Base-by-base conservation (phyloP, 2,113 vertebrate species). In the Myanophis thanlyinensis region DNA sequence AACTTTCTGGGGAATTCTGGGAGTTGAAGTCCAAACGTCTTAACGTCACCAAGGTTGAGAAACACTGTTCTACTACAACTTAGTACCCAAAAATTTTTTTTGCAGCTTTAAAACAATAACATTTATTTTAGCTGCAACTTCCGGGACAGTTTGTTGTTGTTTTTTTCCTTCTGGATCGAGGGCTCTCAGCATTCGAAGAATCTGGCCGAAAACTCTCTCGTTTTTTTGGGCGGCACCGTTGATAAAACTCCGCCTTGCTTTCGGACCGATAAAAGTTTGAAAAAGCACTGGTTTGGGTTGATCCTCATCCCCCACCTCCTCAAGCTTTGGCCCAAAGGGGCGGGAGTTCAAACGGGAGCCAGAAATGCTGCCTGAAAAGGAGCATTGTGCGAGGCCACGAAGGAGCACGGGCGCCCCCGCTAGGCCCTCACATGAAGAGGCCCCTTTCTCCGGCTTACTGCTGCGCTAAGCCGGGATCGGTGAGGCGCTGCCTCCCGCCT, bases 321-420 rank as follows among this genome's bases (percentile, higher is more conserved):
- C n/a, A 40, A 18, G 49, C 10, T n/a, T 47, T 46, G 5, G 25
- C 47, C 7, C 9, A n/a, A 23, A n/a, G 85, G 15, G 80, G 52
- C 5, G 46, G 48, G 27, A 27, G 59, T 12, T 13, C 87, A 54
- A n/a, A 53, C 49, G 12, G 12, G 62, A 47, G n/a, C 22, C 44
- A 5, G 48, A 18, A 10, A 59, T 44, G 7, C 1, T 18, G 80
- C 87, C 27, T 35, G 52, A 47, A 25, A 89, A 59, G 67, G 20
- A 35, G 89, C 86, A 13, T 15, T 15, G 30, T 89, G 85, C 13
- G 5, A 18, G 18, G 48, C 13, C 7, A 4, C 10, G 49, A 49
- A 52, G 47, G 62, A 49, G 48, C 67, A 13, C 40, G 88, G 92
- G 92, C 94, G 90, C 94, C 94, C 92, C 62, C 94, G 35, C 87